phyloP scores from a whole-genome alignment of 2,113 vertebrate species.

The Mionectes macconnelli region DNA sequence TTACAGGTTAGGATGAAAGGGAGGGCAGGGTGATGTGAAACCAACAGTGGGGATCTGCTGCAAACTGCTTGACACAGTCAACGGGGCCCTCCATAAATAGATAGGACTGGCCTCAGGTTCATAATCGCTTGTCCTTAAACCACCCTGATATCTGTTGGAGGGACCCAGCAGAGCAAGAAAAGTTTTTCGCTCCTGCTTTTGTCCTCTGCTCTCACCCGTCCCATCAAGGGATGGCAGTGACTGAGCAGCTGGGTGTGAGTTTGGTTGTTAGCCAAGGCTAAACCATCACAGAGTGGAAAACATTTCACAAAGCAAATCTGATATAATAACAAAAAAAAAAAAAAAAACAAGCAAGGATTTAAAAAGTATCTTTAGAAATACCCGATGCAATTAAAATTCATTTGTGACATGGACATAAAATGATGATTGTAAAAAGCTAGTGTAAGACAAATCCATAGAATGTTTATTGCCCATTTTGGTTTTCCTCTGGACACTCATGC shows the following conservation, averaged over 20 bases:
- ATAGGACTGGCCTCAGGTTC: neutral
- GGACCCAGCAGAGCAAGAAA: neutral
- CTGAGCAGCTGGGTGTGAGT: neutral
- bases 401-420: neutral
- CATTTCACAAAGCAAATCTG: neutral
- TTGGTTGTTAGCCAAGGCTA: neutral
- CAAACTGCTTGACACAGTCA: neutral
- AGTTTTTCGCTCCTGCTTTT: neutral
- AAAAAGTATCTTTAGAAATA: neutral
- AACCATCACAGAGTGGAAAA: neutral
- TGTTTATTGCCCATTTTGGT: neutral
- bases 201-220: neutral
- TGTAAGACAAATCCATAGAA: neutral
- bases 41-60: accelerated
- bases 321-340: neutral
- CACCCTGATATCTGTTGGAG: neutral
- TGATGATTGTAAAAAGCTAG: neutral
- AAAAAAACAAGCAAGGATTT: neutral
- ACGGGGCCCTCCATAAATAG: too few species aligned
- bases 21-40: neutral
- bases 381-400: neutral
- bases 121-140: neutral
- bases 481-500: neutral
- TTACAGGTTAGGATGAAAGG: neutral
- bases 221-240: neutral